Percentiles rank a stretch among this genome's conserved stretches.
Conservation (phyloP, 2,113 vertebrate species). For the Strigops habroptila region DNA sequence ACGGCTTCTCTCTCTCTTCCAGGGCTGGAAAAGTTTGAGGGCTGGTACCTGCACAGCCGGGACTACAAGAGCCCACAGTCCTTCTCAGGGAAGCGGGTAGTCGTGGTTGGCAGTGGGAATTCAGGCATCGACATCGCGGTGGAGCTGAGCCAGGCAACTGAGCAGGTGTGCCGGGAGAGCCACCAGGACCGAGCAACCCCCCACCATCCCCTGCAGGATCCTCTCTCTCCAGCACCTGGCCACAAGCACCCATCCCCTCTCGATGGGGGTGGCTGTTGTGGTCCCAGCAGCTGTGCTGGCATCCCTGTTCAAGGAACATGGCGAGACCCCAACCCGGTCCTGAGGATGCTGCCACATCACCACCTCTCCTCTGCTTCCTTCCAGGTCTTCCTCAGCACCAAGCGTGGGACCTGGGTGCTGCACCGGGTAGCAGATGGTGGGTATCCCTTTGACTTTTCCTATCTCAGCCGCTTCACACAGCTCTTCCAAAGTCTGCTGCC, state of each 20-base stretch:
- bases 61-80: conserved; percentile 77
- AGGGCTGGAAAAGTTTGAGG: conserved; percentile 82
- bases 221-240: background rate
- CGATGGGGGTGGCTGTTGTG: rapidly evolving
- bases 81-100: conserved; percentile 76
- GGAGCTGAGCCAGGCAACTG: conserved; percentile 79
- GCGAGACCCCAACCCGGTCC: rapidly evolving
- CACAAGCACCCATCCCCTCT: rapidly evolving
- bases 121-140: conserved; percentile 81
- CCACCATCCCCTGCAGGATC: rapidly evolving
- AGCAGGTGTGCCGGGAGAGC: conserved; percentile 68
- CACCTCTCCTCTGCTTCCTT: background rate
- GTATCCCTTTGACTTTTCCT: background rate
- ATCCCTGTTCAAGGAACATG: background rate
- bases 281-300: background rate
- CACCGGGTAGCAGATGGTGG: background rate
- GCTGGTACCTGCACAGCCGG: conserved; percentile 77
- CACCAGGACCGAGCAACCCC: rapidly evolving
- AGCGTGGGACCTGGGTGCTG: conserved; percentile 27
- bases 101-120: conserved; percentile 82
- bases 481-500: background rate
- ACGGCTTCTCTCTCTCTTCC: background rate
- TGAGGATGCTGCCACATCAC: background rate
- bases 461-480: background rate
- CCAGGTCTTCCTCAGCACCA: conserved; percentile 52